Percentiles rank a stretch among this genome's conserved stretches.
Evolutionary conservation across 2,113 vertebrate genomes (phyloP).

Genomic region (Takifugu flavidus): DNA sequence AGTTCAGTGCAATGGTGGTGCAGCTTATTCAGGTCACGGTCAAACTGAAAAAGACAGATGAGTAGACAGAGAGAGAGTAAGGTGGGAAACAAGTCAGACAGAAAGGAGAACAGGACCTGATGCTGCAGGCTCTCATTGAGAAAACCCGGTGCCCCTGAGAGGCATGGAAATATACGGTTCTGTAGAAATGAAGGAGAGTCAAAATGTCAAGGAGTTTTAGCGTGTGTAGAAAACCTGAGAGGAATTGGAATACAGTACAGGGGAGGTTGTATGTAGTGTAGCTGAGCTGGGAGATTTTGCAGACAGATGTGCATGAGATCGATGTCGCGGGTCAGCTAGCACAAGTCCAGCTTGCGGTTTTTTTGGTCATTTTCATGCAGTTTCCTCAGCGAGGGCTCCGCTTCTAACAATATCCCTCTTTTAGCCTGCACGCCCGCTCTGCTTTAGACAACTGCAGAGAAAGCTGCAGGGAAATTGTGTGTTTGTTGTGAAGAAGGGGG

Average conservation of each 20-base stretch:
- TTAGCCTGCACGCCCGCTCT: neutral
- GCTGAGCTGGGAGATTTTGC: too few species aligned
- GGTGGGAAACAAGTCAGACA: conserved; percentile 6
- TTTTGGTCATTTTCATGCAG: too few species aligned
- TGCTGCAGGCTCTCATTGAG: conserved; percentile 19
- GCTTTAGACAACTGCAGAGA: neutral
- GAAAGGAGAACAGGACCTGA: conserved; percentile 4
- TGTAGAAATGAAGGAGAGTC: neutral
- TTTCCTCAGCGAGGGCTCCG: too few species aligned
- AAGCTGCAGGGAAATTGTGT: too few species aligned
- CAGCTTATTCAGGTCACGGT: conserved; percentile 72
- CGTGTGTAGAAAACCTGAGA: neutral
- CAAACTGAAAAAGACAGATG: conserved; percentile 40
- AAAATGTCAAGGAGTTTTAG: neutral
- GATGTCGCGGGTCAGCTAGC: too few species aligned
- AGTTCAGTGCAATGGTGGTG: conserved; percentile 68
- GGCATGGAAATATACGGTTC: neutral
- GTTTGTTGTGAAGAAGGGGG: too few species aligned
- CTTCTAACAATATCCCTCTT: too few species aligned
- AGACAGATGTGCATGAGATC: too few species aligned
- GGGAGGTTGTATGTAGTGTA: too few species aligned
- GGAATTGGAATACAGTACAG: too few species aligned
- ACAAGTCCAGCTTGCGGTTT: too few species aligned
- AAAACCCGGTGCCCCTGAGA: conserved; percentile 32
- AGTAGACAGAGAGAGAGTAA: neutral